These are phyloP conservation scores for Drosophila kokeensis DNA, from an alignment of 2,888 invertebrate species.

Conservation along the genomic window DNA sequence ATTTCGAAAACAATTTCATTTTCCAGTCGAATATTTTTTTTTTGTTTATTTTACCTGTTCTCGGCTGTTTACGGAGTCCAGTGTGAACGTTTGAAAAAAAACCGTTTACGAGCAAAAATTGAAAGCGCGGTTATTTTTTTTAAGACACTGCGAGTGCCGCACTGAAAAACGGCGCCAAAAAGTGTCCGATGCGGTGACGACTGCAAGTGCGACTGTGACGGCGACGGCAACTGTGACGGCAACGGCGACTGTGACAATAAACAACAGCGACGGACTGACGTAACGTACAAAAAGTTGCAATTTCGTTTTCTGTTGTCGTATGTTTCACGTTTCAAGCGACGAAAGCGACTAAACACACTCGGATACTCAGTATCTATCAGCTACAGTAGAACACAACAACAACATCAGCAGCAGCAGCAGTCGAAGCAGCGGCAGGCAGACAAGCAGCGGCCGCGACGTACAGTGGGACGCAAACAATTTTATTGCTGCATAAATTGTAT, in stretches of 20 bases:
- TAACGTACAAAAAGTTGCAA: conserved; percentile 70
- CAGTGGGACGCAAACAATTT: conserved; percentile 30
- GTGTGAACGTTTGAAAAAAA: conserved; percentile 30
- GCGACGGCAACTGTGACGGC: conserved; percentile 15
- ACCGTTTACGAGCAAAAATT: conserved; percentile 35
- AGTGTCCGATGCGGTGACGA: conserved; percentile 30
- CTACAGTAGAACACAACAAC: conserved; percentile 77
- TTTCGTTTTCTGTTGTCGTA: conserved; percentile 72
- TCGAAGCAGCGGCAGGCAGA: conserved; percentile 30
- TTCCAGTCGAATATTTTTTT: conserved; percentile 20
- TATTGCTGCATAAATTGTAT: neutral
- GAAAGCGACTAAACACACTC: conserved; percentile 81
- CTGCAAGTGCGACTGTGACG: conserved; percentile 18
- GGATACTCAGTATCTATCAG: conserved; percentile 78
- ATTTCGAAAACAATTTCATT: conserved; percentile 45
- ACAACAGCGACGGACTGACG: conserved; percentile 63
- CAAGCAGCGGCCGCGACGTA: conserved; percentile 37
- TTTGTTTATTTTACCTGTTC: conserved; percentile 60
- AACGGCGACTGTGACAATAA: conserved; percentile 38
- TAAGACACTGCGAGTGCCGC: conserved; percentile 33
- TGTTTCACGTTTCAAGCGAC: conserved; percentile 83
- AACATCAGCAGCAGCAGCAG: conserved; percentile 44
- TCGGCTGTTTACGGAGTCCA: conserved; percentile 7
- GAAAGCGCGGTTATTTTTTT: conserved; percentile 36
- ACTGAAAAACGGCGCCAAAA: conserved; percentile 71